phyloP scores from a whole-genome alignment of 2,888 invertebrate genomes.

The Sinhomidia bicolor region DNA sequence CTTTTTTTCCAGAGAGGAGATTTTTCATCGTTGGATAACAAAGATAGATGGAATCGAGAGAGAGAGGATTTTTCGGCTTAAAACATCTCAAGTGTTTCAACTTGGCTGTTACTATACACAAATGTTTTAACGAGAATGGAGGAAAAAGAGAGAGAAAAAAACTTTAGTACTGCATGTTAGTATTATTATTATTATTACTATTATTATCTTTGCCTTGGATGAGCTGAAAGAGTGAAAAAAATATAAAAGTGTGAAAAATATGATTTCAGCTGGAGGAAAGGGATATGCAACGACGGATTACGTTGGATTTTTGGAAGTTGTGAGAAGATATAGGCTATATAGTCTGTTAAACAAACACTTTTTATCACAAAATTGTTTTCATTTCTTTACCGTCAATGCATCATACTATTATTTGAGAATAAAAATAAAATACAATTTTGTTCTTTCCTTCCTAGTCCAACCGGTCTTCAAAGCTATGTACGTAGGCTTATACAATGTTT shows the following conservation, averaged over 20 bases:
- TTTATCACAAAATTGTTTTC: slow-evolving; percentile 43
- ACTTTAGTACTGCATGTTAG: background rate
- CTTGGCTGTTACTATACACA: background rate
- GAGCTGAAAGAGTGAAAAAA: background rate
- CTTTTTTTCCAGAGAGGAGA: background rate
- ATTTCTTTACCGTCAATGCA: slow-evolving; percentile 13
- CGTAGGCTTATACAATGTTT: too few relatives aligned
- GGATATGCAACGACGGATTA: too few relatives aligned
- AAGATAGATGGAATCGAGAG: background rate
- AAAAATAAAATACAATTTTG: too few relatives aligned
- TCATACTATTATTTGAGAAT: too few relatives aligned
- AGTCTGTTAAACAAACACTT: slow-evolving; percentile 52
- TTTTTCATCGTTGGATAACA: background rate
- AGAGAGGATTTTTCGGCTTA: background rate
- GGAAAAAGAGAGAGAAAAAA: background rate
- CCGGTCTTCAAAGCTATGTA: too few relatives aligned
- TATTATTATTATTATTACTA: too few relatives aligned
- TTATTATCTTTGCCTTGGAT: background rate
- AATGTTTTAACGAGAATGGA: background rate
- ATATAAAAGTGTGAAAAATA: background rate
- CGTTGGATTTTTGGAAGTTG: too few relatives aligned
- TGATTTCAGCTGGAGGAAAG: background rate
- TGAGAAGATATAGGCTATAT: background rate
- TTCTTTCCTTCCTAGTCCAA: too few relatives aligned
- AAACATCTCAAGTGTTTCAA: background rate